phyloP scores from a whole-genome alignment of 2,888 invertebrate genomes.

The Phania funesta region DNA sequence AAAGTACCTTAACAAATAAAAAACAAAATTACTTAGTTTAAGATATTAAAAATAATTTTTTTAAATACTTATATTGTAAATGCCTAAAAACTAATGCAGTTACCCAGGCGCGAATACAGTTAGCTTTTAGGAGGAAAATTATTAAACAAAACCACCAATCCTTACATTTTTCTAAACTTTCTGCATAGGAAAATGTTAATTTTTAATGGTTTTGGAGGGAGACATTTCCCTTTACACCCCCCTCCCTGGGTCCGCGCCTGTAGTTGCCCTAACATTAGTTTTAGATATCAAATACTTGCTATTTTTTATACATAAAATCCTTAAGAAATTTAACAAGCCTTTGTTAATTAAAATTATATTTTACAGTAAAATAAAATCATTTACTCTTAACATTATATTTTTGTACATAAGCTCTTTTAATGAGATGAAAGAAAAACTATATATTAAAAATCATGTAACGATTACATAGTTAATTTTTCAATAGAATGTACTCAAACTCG shows the following conservation, averaged over 20 bases:
- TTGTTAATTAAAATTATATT: background rate
- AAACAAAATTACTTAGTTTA: constrained; percentile 4
- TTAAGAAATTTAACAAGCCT: background rate
- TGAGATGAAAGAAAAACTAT: background rate
- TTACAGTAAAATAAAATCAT: no score
- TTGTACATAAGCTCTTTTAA: no score
- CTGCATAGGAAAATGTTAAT: no score
- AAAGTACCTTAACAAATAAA: constrained; percentile 57
- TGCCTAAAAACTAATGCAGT: constrained; percentile 1
- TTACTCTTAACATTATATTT: no score
- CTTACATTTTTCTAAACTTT: no score
- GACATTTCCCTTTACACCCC: no score
- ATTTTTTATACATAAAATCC: constrained; percentile 4
- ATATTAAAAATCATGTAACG: background rate
- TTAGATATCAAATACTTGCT: background rate
- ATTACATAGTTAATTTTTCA: constrained; percentile 12
- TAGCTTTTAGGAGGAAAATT: no score
- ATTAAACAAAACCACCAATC: no score
- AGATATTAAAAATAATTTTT: background rate
- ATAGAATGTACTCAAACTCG: background rate
- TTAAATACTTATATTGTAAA: background rate
- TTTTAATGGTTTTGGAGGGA: no score
- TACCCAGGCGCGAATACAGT: no score
- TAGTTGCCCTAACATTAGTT: background rate
- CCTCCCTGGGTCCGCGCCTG: no score